Base-by-base conservation (phyloP, 1,140 invertebrate genomes). In the Calephelis virginiensis region DNA sequence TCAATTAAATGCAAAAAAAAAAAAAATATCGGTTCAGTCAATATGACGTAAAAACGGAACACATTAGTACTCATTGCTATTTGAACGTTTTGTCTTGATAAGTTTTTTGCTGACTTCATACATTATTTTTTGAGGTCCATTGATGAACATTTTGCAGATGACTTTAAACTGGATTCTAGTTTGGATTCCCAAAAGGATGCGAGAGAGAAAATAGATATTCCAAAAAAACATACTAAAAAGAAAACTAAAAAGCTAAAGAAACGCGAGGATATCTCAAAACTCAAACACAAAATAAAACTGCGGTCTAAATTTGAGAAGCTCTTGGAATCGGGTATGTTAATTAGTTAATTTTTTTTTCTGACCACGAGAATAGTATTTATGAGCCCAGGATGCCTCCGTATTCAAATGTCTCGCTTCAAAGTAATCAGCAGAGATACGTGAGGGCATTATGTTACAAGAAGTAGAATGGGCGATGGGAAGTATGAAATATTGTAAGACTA, bases 291-390 rank as follows among this genome's bases (percentile, higher is more conserved):
- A 64, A 59, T 60, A 45, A 64, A 69, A 6, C 73, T 79, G 70
- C 43, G 76, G n/a, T 71, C 69, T 2, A 73, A 76, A 59, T 75
- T 72, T 60, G 71, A 76, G 78, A 59, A 71, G 43, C 6, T 66
- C 63, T 47, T 61, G 11, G 5, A 28, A 61, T 28, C 8, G 50
- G 43, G 10, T 61, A 43, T 28, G 9, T 64, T 64, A 8, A n/a
- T 17, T 50, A 50, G 6, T 17, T 0, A 49, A 28, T 28, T 14
- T 10, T 14, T 8, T 62, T 40, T 46, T 17, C 17, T 61, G 28
- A 28, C 28, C 28, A 28, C 28, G 28, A 28, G 28, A 28, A 28
- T 28, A 28, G 28, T 28, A 4, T 28, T 28, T 28, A 28, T 28
- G 28, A 28, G 28, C 28, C 28, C 28, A 28, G 28, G 28, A 28